Conservation (phyloP, 2,113 vertebrate genomes). For the Calidris pugnax region DNA sequence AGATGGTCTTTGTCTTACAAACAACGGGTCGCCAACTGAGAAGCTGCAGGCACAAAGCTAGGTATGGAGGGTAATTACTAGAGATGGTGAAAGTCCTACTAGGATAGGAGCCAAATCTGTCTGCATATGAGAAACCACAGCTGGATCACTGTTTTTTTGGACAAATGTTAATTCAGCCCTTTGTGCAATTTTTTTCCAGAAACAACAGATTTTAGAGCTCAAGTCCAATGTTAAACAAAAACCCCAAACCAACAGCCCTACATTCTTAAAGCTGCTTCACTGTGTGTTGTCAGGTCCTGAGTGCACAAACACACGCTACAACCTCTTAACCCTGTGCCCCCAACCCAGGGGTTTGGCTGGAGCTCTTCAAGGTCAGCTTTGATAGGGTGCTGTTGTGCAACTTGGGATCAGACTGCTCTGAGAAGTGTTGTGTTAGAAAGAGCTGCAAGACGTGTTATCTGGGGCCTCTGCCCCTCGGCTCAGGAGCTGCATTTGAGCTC, state of each 20-base stretch:
- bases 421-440: background rate
- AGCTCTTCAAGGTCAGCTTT: background rate
- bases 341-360: background rate
- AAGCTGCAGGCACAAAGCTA: background rate
- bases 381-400: background rate
- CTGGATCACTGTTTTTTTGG: background rate
- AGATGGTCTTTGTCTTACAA: background rate
- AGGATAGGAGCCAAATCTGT: background rate
- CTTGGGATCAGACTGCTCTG: background rate
- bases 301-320: background rate
- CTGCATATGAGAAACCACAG: background rate
- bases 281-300: background rate
- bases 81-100: background rate
- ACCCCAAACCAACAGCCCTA: background rate
- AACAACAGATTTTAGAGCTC: background rate
- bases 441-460: background rate
- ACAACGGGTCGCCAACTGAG: background rate
- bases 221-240: background rate
- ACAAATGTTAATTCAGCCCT: background rate
- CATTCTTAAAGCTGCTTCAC: background rate
- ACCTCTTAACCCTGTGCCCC: background rate
- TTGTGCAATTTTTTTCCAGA: background rate
- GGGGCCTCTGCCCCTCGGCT: background rate
- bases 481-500: background rate
- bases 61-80: rapidly evolving